These are phyloP conservation scores for Julus scandinavius DNA, from an alignment of 2,888 invertebrate genomes.

Conservation along the genomic window DNA sequence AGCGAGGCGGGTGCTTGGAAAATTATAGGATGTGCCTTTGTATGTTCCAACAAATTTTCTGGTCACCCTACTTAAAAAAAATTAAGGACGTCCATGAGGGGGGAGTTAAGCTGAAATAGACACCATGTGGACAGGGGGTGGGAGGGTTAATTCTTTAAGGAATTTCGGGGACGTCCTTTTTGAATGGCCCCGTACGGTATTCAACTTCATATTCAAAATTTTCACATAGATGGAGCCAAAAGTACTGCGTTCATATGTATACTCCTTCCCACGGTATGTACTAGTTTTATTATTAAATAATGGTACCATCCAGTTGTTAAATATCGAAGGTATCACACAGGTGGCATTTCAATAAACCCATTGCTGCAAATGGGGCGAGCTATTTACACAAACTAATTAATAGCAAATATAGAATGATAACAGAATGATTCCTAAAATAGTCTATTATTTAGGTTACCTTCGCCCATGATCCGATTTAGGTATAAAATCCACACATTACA, in stretches of 20 bases:
- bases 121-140: too few relatives aligned
- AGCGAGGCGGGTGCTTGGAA: too few relatives aligned
- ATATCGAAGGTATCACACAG: not conserved
- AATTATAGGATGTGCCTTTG: too few relatives aligned
- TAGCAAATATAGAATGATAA: not conserved
- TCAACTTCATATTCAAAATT: not conserved
- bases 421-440: not conserved
- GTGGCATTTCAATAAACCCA: not conserved
- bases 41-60: too few relatives aligned
- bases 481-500: not conserved
- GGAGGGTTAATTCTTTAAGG: too few relatives aligned
- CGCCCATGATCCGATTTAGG: not conserved
- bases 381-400: slow-evolving; percentile 38
- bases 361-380: not conserved
- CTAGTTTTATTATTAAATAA: slow-evolving; percentile 14
- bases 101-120: too few relatives aligned
- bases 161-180: too few relatives aligned
- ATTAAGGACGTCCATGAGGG: too few relatives aligned
- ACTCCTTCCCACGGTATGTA: not conserved
- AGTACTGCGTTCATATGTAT: not conserved
- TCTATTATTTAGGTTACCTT: not conserved
- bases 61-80: too few relatives aligned
- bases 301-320: slow-evolving; percentile 1
- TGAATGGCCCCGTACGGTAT: too few relatives aligned
- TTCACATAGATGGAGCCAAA: not conserved